Percentiles rank a stretch among this genome's conserved stretches.
These are phyloP conservation scores for Tetragonisca angustula DNA, from an alignment of 2,888 invertebrate genomes.

Conservation along the genomic window DNA sequence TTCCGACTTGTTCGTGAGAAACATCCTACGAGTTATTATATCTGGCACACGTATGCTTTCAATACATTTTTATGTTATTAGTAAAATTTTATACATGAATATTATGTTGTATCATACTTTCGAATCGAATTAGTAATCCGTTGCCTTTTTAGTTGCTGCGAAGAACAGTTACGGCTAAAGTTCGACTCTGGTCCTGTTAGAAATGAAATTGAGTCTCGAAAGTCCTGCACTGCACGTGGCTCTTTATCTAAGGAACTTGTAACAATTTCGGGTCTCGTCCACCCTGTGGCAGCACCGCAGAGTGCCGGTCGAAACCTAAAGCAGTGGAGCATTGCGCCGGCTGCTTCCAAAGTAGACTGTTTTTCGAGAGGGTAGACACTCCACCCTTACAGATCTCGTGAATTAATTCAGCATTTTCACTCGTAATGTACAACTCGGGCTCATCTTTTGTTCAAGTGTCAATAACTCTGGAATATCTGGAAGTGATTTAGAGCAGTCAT, in stretches of 20 bases:
- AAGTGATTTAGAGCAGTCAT: neutral
- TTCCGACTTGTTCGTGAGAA: neutral
- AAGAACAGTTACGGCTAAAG: neutral
- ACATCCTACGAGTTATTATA: neutral
- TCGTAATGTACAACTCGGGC: neutral
- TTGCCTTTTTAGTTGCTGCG: neutral
- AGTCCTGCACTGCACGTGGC: slow-evolving; percentile 57
- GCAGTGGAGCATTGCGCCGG: slow-evolving; percentile 61
- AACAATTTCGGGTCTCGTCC: slow-evolving; percentile 74
- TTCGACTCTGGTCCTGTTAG: neutral
- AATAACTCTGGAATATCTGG: neutral
- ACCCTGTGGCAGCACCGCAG: slow-evolving; percentile 73
- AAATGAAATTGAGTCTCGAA: slow-evolving; percentile 20
- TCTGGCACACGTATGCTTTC: neutral
- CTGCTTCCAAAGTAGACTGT: slow-evolving; percentile 53
- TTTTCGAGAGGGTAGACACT: slow-evolving; percentile 44
- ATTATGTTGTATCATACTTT: too few species aligned
- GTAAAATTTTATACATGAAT: neutral
- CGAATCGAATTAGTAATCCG: neutral
- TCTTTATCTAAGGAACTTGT: slow-evolving; percentile 46
- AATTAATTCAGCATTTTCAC: slow-evolving; percentile 15
- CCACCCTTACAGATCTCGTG: slow-evolving; percentile 41
- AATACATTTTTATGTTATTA: neutral
- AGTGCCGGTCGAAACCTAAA: slow-evolving; percentile 69
- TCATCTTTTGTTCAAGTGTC: neutral